Conservation (phyloP, 2,113 vertebrate species). For the Hylia prasina region DNA sequence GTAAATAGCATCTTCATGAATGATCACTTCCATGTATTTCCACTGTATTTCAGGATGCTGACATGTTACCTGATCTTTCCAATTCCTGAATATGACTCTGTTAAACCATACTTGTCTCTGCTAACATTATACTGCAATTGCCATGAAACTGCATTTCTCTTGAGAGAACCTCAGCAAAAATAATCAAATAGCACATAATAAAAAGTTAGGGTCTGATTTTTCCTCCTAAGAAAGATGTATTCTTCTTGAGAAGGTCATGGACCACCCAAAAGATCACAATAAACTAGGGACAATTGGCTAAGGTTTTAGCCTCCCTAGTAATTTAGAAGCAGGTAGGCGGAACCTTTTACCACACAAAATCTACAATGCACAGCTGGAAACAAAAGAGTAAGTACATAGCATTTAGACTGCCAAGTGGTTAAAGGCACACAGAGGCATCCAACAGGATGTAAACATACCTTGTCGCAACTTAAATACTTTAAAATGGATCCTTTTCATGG, state of each 20-base stretch:
- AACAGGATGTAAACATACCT: slow-evolving; percentile 24
- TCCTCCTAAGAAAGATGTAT: not conserved
- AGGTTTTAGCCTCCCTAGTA: not conserved
- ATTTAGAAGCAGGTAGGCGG: slow-evolving; percentile 5
- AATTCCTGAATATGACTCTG: not conserved
- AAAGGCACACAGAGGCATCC: slow-evolving; percentile 41
- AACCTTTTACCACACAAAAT: not conserved
- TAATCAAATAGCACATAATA: not conserved
- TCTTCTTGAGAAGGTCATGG: not conserved
- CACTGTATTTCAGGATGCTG: not conserved
- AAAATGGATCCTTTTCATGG: not conserved
- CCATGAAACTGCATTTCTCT: not conserved
- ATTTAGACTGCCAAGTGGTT: not conserved
- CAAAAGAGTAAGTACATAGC: not conserved
- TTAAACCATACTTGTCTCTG: not conserved
- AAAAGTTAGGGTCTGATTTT: not conserved
- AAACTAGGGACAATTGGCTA: not conserved
- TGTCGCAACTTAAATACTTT: slow-evolving; percentile 21
- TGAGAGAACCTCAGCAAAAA: not conserved
- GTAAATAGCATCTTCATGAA: not conserved
- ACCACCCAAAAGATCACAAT: not conserved
- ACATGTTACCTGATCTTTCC: not conserved
- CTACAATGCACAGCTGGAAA: slow-evolving; percentile 40
- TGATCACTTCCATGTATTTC: not conserved
- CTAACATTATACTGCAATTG: not conserved